Conservation (phyloP, 2,888 invertebrate genomes). For the Cantharis flavilabris region DNA sequence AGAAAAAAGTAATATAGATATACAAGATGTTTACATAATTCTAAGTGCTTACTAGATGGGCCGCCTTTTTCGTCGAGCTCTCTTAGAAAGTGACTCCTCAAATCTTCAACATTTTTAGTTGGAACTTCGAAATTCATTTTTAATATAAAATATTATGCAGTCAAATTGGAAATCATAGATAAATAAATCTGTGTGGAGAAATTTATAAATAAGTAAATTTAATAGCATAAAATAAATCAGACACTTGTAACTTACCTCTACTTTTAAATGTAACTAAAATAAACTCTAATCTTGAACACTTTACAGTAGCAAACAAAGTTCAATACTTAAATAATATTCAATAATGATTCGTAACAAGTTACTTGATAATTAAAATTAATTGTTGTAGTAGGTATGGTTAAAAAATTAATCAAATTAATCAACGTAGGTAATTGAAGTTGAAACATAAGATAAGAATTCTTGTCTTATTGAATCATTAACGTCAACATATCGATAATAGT, state of each 20-base stretch:
- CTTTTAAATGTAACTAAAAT: not conserved
- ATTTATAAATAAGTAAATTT: not conserved
- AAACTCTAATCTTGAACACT: not conserved
- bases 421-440: not conserved
- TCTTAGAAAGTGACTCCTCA: constrained; percentile 47
- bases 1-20: constrained; percentile 14
- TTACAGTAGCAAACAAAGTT: not conserved
- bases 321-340: not conserved
- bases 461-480: not conserved
- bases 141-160: not conserved
- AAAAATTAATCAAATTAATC: not conserved
- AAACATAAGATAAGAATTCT: not conserved
- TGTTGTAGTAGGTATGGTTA: not conserved
- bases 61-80: constrained; percentile 44
- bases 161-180: not conserved
- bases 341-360: not conserved
- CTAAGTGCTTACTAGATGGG: constrained; percentile 39
- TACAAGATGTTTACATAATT: not conserved
- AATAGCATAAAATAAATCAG: not conserved
- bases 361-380: not conserved
- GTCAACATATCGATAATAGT: not conserved
- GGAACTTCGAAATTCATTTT: constrained; percentile 20
- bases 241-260: not conserved
- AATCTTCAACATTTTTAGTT: constrained; percentile 45
- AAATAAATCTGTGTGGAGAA: not conserved